phyloP scores from a whole-genome alignment of 2,113 vertebrate species.

The Antechinus flavipes region DNA sequence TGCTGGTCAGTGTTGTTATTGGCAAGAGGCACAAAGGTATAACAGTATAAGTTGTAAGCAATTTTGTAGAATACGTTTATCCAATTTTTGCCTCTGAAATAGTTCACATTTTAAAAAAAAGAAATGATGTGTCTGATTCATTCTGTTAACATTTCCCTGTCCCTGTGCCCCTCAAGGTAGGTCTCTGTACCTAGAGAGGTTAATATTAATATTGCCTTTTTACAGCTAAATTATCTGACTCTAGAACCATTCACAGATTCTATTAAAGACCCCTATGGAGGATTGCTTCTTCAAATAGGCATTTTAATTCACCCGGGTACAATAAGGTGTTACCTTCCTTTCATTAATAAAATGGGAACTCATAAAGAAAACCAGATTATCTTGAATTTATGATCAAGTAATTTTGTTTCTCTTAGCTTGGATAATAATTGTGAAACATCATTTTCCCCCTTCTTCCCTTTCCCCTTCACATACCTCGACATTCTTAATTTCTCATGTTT shows the following conservation, averaged over 20 bases:
- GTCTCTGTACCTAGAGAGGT: slow-evolving; percentile 83
- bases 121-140: slow-evolving; percentile 61
- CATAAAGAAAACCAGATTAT: slow-evolving; percentile 92
- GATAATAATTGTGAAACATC: slow-evolving; percentile 87
- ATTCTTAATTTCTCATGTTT: slow-evolving; percentile 90
- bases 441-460: slow-evolving; percentile 82
- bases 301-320: slow-evolving; percentile 89
- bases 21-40: slow-evolving; percentile 32
- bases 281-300: slow-evolving; percentile 88
- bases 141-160: slow-evolving; percentile 70
- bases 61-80: slow-evolving; percentile 58
- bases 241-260: slow-evolving; percentile 87
- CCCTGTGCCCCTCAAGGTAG: slow-evolving; percentile 77
- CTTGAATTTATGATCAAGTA: slow-evolving; percentile 90
- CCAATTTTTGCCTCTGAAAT: slow-evolving; percentile 59
- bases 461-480: slow-evolving; percentile 83
- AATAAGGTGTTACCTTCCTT: slow-evolving; percentile 89
- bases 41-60: slow-evolving; percentile 23
- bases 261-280: slow-evolving; percentile 90
- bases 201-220: slow-evolving; percentile 88
- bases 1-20: slow-evolving; percentile 55
- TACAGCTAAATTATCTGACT: slow-evolving; percentile 88
- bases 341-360: slow-evolving; percentile 91
- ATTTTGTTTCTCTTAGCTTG: slow-evolving; percentile 89
- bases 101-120: slow-evolving; percentile 46